Evolutionary conservation across 1,140 invertebrate species (phyloP).

Genomic region (Spodoptera frugiperda): DNA sequence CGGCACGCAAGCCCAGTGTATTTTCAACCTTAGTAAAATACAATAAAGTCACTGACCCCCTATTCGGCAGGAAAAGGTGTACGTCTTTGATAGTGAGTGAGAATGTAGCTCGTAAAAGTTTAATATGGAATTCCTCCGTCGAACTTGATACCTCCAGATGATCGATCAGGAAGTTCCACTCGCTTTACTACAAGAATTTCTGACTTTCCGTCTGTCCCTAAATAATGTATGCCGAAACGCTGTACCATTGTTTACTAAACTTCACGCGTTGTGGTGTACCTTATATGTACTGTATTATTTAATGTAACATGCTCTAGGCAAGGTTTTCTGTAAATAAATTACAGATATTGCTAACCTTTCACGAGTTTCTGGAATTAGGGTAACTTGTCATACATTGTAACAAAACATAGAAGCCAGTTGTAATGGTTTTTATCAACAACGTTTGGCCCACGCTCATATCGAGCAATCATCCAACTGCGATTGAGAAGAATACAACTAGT

Average conservation of each 20-base stretch:
- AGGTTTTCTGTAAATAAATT: constrained; percentile 32
- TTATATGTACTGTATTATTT: constrained; percentile 27
- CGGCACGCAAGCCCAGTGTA: not conserved
- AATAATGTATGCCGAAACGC: not conserved
- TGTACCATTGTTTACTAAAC: constrained; percentile 26
- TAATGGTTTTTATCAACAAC: constrained; percentile 32
- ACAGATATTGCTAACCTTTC: constrained; percentile 23
- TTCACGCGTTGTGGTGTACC: constrained; percentile 21
- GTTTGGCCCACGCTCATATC: too few relatives aligned
- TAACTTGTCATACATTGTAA: constrained; percentile 11
- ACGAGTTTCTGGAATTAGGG: not conserved
- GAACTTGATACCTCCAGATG: constrained; percentile 52
- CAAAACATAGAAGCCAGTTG: not conserved
- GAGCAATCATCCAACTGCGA: too few relatives aligned
- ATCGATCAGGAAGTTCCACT: constrained; percentile 54
- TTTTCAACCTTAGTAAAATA: constrained; percentile 34
- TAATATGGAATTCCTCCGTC: constrained; percentile 58
- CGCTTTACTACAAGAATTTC: constrained; percentile 41
- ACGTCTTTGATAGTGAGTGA: constrained; percentile 33
- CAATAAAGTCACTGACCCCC: constrained; percentile 30
- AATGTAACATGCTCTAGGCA: constrained; percentile 20
- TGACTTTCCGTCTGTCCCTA: not conserved
- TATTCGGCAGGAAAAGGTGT: not conserved
- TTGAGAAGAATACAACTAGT: too few relatives aligned
- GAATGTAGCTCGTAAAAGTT: constrained; percentile 54